These are phyloP conservation scores for Heliocidaris tuberculata DNA, from an alignment of 35 echinoderm and acorn worm species.

Conservation along the genomic window DNA sequence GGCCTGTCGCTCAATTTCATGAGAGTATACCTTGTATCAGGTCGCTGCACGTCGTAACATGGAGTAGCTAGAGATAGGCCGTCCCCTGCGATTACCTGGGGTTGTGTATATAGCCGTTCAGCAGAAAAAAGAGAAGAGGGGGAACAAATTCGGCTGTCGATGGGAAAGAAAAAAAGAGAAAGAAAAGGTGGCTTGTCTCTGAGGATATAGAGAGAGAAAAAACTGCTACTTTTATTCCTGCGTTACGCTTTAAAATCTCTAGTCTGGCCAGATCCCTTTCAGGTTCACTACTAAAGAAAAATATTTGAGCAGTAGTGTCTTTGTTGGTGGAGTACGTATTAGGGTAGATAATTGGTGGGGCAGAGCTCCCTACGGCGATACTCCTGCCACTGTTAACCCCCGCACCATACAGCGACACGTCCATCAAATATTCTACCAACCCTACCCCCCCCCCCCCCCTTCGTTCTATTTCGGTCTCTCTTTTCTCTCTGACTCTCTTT, in stretches of 20 bases:
- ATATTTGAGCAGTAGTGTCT: conserved; percentile 84
- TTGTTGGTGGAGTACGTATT: conserved; percentile 73
- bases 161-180: conserved; percentile 24
- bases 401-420: conserved; percentile 54
- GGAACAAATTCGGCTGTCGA: conserved; percentile 8
- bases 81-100: conserved; percentile 56
- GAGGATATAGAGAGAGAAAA: conserved; percentile 34
- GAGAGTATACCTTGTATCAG: conserved; percentile 29
- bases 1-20: conserved; percentile 50
- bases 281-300: conserved; percentile 82
- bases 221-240: conserved; percentile 37
- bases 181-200: neutral
- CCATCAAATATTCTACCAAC: conserved; percentile 51
- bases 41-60: conserved; percentile 37
- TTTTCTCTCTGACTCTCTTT: neutral
- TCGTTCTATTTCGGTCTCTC: neutral
- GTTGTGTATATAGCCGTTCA: conserved; percentile 69
- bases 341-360: conserved; percentile 73
- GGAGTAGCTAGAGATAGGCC: conserved; percentile 52
- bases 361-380: conserved; percentile 58
- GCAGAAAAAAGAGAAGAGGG: neutral
- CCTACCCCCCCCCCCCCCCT: conserved; percentile 22
- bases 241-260: conserved; percentile 52
- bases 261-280: conserved; percentile 66
- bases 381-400: conserved; percentile 33